phyloP scores from a whole-genome alignment of 2,113 vertebrate genomes.

The Copsychus sechellarum region DNA sequence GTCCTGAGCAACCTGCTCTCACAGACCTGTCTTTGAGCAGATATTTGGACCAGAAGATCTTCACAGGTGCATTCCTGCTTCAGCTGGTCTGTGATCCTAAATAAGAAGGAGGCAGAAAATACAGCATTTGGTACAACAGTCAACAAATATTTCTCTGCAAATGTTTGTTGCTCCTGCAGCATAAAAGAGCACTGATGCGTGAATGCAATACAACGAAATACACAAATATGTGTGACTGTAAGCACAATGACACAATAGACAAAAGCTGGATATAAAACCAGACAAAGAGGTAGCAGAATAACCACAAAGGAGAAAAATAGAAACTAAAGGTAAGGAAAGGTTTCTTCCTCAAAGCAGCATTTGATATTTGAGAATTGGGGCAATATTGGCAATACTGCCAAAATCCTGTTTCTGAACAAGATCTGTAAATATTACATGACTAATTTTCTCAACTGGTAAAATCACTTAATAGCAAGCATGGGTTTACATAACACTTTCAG shows the following conservation, averaged over 20 bases:
- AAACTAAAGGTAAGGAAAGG: background rate
- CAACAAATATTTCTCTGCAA: background rate
- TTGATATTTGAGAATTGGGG: background rate
- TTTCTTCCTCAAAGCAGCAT: background rate
- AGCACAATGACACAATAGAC: background rate
- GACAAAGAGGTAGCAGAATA: background rate
- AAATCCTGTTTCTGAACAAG: background rate
- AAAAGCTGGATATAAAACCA: background rate
- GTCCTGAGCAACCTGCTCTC: background rate
- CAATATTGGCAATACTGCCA: background rate
- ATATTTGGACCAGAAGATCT: background rate
- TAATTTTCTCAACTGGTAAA: background rate
- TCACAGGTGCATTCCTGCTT: background rate
- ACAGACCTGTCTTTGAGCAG: background rate
- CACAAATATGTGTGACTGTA: background rate
- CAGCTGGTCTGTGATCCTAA: background rate
- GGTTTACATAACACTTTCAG: background rate
- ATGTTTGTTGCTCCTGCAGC: background rate
- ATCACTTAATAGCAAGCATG: background rate
- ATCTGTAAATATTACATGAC: background rate
- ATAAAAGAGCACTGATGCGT: background rate
- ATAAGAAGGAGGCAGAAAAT: background rate
- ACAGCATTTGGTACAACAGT: background rate
- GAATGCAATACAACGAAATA: background rate
- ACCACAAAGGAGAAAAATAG: background rate